Percentiles rank a stretch among this genome's conserved stretches.
phyloP scores from a whole-genome alignment of 2,113 vertebrate species.

The Sceloporus undulatus region DNA sequence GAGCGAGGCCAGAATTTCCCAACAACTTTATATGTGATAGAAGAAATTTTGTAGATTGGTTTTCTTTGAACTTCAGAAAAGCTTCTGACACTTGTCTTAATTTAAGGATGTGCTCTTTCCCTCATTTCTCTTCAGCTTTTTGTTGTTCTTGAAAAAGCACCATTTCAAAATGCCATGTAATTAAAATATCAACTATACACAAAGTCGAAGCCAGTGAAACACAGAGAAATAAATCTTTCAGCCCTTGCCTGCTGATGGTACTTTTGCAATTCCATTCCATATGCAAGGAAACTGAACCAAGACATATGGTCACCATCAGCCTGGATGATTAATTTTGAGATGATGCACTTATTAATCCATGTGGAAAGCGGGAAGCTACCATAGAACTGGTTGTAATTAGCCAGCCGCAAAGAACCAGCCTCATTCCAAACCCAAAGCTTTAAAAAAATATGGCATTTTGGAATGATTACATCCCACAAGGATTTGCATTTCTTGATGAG shows the following conservation, averaged over 20 bases:
- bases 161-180: constrained; percentile 16
- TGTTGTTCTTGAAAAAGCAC: constrained; percentile 8
- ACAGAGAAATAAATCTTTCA: constrained; percentile 61
- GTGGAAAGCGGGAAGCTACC: constrained; percentile 74
- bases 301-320: constrained; percentile 79
- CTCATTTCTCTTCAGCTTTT: constrained; percentile 1
- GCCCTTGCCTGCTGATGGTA: constrained; percentile 54
- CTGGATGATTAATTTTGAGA: constrained; percentile 79
- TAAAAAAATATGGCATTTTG: constrained; percentile 72
- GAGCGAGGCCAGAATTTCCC: neutral
- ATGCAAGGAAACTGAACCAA: constrained; percentile 66
- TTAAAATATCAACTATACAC: constrained; percentile 18
- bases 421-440: constrained; percentile 73
- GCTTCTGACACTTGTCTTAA: neutral
- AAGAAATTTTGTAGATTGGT: neutral
- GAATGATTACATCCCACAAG: constrained; percentile 74
- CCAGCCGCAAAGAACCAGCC: constrained; percentile 77
- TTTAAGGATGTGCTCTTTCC: neutral
- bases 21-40: neutral
- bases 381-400: constrained; percentile 79
- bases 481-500: constrained; percentile 78
- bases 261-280: constrained; percentile 54
- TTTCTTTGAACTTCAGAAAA: constrained; percentile 7
- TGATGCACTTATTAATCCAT: constrained; percentile 79
- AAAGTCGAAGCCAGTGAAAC: constrained; percentile 61